These are phyloP conservation scores for Lamproptera curius DNA, from an alignment of 2,888 invertebrate species.

Conservation along the genomic window DNA sequence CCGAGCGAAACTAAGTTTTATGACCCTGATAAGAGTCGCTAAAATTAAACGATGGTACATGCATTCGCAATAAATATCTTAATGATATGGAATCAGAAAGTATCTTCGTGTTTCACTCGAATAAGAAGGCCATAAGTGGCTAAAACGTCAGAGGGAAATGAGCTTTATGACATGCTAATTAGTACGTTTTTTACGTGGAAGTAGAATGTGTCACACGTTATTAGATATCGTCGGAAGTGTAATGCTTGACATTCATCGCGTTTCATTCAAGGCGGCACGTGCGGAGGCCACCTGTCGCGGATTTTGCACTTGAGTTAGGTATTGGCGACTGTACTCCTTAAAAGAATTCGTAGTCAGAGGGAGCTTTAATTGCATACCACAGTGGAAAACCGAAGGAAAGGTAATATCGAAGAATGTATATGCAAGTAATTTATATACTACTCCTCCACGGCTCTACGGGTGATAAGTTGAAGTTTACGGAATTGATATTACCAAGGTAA, in stretches of 20 bases:
- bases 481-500: too few species aligned
- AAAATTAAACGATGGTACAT: constrained; percentile 52
- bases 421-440: too few species aligned
- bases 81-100: constrained; percentile 77
- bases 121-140: constrained; percentile 45
- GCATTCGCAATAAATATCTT: constrained; percentile 71
- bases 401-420: too few species aligned
- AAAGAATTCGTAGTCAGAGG: too few species aligned
- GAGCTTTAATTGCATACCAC: too few species aligned
- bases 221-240: constrained; percentile 30
- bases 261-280: constrained; percentile 71
- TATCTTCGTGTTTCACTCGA: constrained; percentile 47
- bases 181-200: constrained; percentile 31
- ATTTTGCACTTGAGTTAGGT: constrained; percentile 67
- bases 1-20: constrained; percentile 52
- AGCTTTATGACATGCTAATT: constrained; percentile 37
- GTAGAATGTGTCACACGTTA: constrained; percentile 21
- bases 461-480: too few species aligned
- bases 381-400: too few species aligned
- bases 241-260: constrained; percentile 74
- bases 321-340: too few species aligned
- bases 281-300: constrained; percentile 72
- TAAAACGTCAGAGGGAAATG: constrained; percentile 35
- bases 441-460: too few species aligned
- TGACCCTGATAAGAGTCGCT: constrained; percentile 42